Conservation (phyloP, 2,113 vertebrate genomes). For the Syngnathus scovelli region DNA sequence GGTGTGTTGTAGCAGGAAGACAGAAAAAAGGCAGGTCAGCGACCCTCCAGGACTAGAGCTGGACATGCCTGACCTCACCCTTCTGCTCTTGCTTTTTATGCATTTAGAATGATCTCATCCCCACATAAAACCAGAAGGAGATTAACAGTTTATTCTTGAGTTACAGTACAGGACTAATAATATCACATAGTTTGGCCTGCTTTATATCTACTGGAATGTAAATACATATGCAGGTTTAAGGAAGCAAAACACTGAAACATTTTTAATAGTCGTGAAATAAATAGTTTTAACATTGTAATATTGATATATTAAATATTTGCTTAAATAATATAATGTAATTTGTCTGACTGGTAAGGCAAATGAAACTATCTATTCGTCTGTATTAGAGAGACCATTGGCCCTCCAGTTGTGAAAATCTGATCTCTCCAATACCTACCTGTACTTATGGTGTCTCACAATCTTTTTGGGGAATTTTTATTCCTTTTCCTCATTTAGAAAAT, state of each 20-base stretch:
- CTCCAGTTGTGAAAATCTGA: conserved; percentile 7
- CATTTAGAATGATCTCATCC: conserved; percentile 9
- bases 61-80: neutral
- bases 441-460: conserved; percentile 2
- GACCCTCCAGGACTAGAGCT: too few relatives aligned
- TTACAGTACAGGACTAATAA: neutral
- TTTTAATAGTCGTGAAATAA: conserved; percentile 28
- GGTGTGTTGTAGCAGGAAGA: too few relatives aligned
- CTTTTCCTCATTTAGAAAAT: conserved; percentile 15
- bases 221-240: conserved; percentile 6
- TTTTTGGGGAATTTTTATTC: neutral
- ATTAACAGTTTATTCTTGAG: neutral
- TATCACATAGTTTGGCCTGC: conserved; percentile 6
- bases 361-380: conserved; percentile 5
- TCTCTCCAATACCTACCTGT: conserved; percentile 20
- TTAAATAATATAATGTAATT: conserved; percentile 24
- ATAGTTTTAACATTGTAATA: conserved; percentile 24
- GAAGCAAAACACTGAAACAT: conserved; percentile 24
- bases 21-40: too few relatives aligned
- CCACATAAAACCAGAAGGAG: neutral
- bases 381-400: neutral
- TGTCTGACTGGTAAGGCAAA: conserved; percentile 14
- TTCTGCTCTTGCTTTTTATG: neutral
- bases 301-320: conserved; percentile 22
- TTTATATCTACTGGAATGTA: conserved; percentile 39